Conservation (phyloP, 2,113 vertebrate species). For the Pica pica region DNA sequence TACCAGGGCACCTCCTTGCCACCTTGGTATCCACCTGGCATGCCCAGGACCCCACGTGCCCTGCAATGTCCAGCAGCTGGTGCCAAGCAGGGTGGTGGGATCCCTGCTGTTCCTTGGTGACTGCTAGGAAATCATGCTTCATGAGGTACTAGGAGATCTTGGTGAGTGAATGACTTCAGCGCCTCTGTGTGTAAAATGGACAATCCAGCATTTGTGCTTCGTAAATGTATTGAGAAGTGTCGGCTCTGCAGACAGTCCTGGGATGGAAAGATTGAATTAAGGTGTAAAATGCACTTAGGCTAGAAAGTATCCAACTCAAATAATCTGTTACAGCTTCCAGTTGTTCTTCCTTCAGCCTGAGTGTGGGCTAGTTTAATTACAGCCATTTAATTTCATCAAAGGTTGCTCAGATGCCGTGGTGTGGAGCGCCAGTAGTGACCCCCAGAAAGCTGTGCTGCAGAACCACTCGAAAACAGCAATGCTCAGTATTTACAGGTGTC, state of each 20-base stretch:
- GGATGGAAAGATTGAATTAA: background rate
- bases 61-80: background rate
- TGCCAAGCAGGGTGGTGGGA: background rate
- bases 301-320: background rate
- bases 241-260: background rate
- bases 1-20: background rate
- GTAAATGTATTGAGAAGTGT: background rate
- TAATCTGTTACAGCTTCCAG: background rate
- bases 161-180: background rate
- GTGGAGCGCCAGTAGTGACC: background rate
- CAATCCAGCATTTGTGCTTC: background rate
- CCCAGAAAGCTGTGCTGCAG: background rate
- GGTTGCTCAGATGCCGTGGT: fast-evolving
- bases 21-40: no score
- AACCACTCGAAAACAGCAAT: background rate
- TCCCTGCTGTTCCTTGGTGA: background rate
- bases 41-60: fast-evolving
- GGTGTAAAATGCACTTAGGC: background rate
- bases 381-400: background rate
- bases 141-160: background rate
- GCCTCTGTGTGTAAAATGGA: background rate
- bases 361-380: background rate
- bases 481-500: background rate
- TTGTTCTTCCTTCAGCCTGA: background rate
- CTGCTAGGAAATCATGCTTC: background rate